Conservation (phyloP, 2,888 invertebrate genomes). For the Agrochola litura region DNA sequence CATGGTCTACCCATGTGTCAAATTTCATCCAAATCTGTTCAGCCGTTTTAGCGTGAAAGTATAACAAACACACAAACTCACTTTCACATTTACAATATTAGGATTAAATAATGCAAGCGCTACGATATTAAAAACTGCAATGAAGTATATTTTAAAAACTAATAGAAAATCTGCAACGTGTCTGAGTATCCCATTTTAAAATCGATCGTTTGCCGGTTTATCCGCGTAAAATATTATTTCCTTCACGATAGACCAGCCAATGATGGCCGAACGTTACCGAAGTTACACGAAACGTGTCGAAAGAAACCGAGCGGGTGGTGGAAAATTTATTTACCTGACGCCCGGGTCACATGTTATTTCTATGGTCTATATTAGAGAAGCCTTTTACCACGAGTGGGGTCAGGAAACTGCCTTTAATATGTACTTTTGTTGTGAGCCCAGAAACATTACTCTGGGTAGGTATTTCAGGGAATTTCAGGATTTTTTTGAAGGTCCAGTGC, state of each 20-base stretch:
- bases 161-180: constrained; percentile 33
- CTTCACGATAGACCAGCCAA: constrained; percentile 23
- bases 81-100: no score
- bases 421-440: constrained; percentile 59
- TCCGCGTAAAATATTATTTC: constrained; percentile 53
- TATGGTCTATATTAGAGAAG: constrained; percentile 67
- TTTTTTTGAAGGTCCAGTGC: constrained; percentile 24
- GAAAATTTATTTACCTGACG: constrained; percentile 64
- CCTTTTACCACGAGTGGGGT: constrained; percentile 67
- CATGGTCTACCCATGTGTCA: no score
- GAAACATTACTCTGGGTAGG: constrained; percentile 36
- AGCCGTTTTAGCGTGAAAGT: no score
- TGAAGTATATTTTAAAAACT: constrained; percentile 30
- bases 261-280: constrained; percentile 33
- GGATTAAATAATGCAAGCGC: neutral
- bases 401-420: constrained; percentile 67
- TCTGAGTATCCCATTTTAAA: constrained; percentile 39
- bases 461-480: constrained; percentile 18
- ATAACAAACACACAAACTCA: no score
- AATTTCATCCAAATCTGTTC: no score
- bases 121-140: constrained; percentile 31
- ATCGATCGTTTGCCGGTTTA: constrained; percentile 18
- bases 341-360: constrained; percentile 63
- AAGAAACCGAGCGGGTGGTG: constrained; percentile 31
- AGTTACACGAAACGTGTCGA: constrained; percentile 36